These are phyloP conservation scores for Rhodophaea formosa DNA, from an alignment of 2,888 invertebrate species.

Conservation along the genomic window DNA sequence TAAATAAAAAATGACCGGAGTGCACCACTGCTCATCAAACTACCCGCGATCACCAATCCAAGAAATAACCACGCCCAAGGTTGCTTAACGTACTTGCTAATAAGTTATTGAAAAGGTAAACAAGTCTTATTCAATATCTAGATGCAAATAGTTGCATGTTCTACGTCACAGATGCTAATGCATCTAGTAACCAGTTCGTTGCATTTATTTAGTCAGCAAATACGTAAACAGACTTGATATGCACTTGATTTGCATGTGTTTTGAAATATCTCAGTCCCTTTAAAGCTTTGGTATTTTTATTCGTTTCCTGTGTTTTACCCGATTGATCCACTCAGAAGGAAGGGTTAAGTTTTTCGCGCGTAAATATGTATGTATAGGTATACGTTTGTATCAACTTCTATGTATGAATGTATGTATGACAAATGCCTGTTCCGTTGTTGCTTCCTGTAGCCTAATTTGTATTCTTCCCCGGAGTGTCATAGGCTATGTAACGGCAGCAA, in stretches of 20 bases:
- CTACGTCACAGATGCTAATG: slow-evolving; percentile 10
- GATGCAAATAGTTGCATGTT: background rate
- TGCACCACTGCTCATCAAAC: too few species aligned
- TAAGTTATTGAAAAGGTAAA: background rate
- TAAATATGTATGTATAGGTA: background rate
- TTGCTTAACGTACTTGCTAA: too few species aligned
- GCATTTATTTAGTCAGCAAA: background rate
- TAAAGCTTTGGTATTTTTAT: background rate
- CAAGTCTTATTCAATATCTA: background rate
- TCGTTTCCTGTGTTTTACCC: background rate
- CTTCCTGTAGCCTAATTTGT: too few species aligned
- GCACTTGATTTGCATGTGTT: background rate
- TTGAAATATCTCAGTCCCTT: background rate
- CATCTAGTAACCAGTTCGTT: background rate
- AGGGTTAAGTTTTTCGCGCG: background rate
- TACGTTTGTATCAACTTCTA: too few species aligned
- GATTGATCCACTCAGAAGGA: too few species aligned
- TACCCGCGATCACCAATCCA: too few species aligned
- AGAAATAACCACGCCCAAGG: too few species aligned
- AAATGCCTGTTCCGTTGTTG: too few species aligned
- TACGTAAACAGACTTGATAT: background rate
- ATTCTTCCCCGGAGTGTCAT: too few species aligned
- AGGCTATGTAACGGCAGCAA: too few species aligned
- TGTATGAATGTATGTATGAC: too few species aligned
- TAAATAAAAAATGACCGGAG: too few species aligned